Evolutionary conservation across 2,797 vertebrate species (phyloP), one percentile per base, ranked within the genome.

Genomic region (Pipistrellus kuhlii): DNA sequence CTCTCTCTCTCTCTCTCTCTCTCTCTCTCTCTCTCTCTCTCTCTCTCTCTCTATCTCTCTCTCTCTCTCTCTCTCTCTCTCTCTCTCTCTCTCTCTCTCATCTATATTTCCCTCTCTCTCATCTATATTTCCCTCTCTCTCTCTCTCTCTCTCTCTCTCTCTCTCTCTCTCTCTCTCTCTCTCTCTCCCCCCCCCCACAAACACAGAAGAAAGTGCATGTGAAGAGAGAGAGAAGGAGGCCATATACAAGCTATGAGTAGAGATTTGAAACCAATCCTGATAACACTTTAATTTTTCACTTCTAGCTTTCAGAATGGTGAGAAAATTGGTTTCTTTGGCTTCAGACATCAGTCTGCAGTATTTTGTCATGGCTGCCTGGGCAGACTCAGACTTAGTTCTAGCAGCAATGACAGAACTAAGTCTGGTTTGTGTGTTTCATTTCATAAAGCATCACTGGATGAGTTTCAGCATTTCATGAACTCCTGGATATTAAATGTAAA

Each of bases 181-280:
- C 17, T 30, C 15, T 17, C 25, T 0, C 2, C 1, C 6, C 20
- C 7, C 4, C 9, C 2, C 11, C 20, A 48, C 46, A 48, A 3
- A 48, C 46, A 48, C 46, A 48, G 46, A 48, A 46, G 46, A 46
- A 46, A 48, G 46, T 48, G 46, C 12, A 48, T 48, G 46, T 48
- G 17, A 78, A 38, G 10, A 27, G 11, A 75, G 14, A 46, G 30
- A 73, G 27, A 53, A 75, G 68, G n/a, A 1, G 4, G 15, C 18
- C 64, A 55, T 46, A 21, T 14, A 5, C 15, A 82, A 20, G 1
- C 21, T 12, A 48, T 27, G 38, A 55, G 18, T 46, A 80, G 8
- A 77, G 2, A 8, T 18, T 27, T n/a, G 38, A 88, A 62, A 32
- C 4, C 23, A 84, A 32, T 9, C 2, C 9, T 38, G n/a, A 35